Evolutionary conservation across 1,140 invertebrate species (phyloP), one percentile per base, ranked within the genome.

Genomic region (Conus ventricosus): DNA sequence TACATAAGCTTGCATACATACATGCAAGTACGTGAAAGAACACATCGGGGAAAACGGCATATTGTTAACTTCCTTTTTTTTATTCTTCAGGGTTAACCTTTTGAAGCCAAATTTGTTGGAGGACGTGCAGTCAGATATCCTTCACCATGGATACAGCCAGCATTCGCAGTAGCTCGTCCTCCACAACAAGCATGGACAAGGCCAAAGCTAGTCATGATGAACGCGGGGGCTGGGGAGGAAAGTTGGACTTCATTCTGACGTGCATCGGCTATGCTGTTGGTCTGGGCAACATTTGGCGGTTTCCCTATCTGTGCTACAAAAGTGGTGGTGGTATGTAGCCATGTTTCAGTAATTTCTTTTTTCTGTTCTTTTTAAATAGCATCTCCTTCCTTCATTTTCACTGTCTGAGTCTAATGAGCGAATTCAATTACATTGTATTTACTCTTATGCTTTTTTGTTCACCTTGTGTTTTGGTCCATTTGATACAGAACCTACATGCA

Each of bases 291-390:
- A 98, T 98, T 87, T 98, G 98, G 98, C 96, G 98, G 92, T 99
- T 99, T 96, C 98, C 98, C 15, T 98, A 98, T 94, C 95, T 99
- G 80, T 98, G 98, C 94, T 98, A 98, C 95, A 97, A 98, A 94
- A 98, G 98, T 95, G 98, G 98, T 85, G 98, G 98, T 95, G 98
- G 98, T 96, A 91, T 84, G 89, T 89, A 10, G 57, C 57, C 57
- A 60, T 60, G 57, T 15, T 60, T 60, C 15, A 15, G 8, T 60
- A 2, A 2, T 8, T 8, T 60, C 5, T 60, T 55, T 84, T n/a
- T 92, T 89, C 95, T 91, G 92, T 93, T 93, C 39, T 39, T 39
- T 39, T 39, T 39, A 39, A 39, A 39, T 39, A 39, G 39, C 13
- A 23, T 75, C 23, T 23, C 8, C 53, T 81, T 20, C 51, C 39